Conservation (phyloP, 1,140 invertebrate genomes). For the Geopemphigus sp. region DNA sequence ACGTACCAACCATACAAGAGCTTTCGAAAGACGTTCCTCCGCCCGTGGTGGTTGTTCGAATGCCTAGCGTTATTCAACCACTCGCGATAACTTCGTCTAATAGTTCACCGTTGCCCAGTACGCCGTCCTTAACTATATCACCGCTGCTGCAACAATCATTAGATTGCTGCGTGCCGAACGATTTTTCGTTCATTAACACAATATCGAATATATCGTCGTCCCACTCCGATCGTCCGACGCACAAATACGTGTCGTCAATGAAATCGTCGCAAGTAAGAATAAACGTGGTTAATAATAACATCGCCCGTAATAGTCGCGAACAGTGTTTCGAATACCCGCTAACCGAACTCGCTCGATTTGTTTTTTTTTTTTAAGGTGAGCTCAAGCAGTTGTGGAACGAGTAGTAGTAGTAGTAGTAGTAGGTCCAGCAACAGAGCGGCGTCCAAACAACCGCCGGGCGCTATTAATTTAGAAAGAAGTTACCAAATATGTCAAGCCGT, state of each 20-base stretch:
- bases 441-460: constrained; percentile 74
- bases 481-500: constrained; percentile 95
- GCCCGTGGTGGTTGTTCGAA: constrained; percentile 8
- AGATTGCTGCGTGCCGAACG: neutral
- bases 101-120: constrained; percentile 26
- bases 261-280: constrained; percentile 39
- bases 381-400: constrained; percentile 21
- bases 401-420: constrained; percentile 52
- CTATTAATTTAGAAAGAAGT: constrained; percentile 87
- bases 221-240: constrained; percentile 2
- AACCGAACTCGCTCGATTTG: too few species aligned
- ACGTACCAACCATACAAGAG: neutral
- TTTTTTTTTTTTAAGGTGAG: constrained; percentile 19
- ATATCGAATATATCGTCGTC: constrained; percentile 19
- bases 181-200: constrained; percentile 37
- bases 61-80: constrained; percentile 18
- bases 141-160: neutral
- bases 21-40: constrained; percentile 7
- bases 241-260: constrained; percentile 21
- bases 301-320: too few species aligned
- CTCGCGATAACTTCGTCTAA: constrained; percentile 30
- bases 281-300: too few species aligned
- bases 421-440: constrained; percentile 51
- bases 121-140: neutral
- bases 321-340: neutral